Base-by-base conservation (phyloP, 1,140 invertebrate genomes). In the Diuraphis noxia region DNA sequence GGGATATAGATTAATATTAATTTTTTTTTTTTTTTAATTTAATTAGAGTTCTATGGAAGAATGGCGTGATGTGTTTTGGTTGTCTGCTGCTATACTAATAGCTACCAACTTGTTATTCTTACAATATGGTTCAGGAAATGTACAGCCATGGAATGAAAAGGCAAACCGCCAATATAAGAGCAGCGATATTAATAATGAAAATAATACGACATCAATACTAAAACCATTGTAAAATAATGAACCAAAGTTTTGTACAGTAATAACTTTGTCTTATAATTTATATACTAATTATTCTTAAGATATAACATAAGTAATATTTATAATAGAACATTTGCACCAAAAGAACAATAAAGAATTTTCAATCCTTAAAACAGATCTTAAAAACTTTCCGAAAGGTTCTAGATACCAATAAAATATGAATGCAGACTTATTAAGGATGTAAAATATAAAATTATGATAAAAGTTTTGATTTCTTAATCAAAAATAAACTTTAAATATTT, bases 31-130 rank as follows among this genome's bases (percentile, higher is more conserved):
- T 88, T 88, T 38, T 34, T 79, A 9, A 43, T 49, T 13, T 3
- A 52, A 10, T 91, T 92, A 93, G 93, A 92, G 92, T 49, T 94
- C 93, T 7, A 91, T 94, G 30, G 93, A 93, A n/a, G 93, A 95
- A 92, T 96, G 95, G 95, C 93, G 94, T 79, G 93, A 93, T 17
- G 94, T 96, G 1, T 95, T 95, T 92, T 95, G 94, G 93, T 94
- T 95, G 19, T 93, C 94, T 21, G 93, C 94, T 41, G 94, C 92
- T 0, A 93, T 95, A 17, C 94, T 95, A 91, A 56, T 94, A 10
- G 91, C 93, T 41, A 95, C 95, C 5, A 94, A 94, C 72, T 84
- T 95, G 5, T 49, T 95, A 0, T 96, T 94, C 92, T 79, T 94
- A 23, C 88, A 95, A n/a, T 93, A 92, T 77, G 93, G 93, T 7